Conservation (phyloP, 1,140 invertebrate species). For the Hormaphis cornu region DNA sequence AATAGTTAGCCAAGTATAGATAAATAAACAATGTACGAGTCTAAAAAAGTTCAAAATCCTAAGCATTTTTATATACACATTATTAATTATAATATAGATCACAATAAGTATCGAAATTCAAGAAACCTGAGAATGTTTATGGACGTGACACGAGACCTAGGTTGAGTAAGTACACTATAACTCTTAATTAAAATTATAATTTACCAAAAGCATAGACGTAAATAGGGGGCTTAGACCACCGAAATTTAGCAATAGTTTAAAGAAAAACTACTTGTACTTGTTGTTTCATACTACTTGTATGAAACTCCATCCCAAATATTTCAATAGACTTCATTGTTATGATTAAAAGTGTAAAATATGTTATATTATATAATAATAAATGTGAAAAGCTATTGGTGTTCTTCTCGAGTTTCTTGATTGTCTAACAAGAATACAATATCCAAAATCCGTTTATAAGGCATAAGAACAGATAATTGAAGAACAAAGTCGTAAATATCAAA, state of each 20-base stretch:
- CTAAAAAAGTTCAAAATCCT: conserved; percentile 19
- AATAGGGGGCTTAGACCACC: too few species aligned
- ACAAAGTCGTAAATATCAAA: background rate
- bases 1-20: conserved; percentile 21
- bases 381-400: conserved; percentile 21
- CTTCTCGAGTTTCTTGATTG: conserved; percentile 22
- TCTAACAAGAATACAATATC: conserved; percentile 26
- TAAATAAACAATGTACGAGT: conserved; percentile 9
- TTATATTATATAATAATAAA: background rate
- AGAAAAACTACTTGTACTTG: too few species aligned
- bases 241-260: too few species aligned
- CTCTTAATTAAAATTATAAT: conserved; percentile 1
- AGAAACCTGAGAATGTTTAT: conserved; percentile 26
- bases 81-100: conserved; percentile 10
- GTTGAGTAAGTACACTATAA: background rate
- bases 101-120: conserved; percentile 20
- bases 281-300: too few species aligned
- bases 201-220: too few species aligned
- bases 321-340: too few species aligned
- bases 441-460: background rate
- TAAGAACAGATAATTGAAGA: conserved; percentile 8
- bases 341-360: conserved; percentile 7
- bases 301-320: too few species aligned
- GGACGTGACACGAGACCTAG: background rate
- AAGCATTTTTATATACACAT: conserved; percentile 23